Evolutionary conservation across 2,888 invertebrate genomes (phyloP).

Genomic region (Mermis nigrescens): DNA sequence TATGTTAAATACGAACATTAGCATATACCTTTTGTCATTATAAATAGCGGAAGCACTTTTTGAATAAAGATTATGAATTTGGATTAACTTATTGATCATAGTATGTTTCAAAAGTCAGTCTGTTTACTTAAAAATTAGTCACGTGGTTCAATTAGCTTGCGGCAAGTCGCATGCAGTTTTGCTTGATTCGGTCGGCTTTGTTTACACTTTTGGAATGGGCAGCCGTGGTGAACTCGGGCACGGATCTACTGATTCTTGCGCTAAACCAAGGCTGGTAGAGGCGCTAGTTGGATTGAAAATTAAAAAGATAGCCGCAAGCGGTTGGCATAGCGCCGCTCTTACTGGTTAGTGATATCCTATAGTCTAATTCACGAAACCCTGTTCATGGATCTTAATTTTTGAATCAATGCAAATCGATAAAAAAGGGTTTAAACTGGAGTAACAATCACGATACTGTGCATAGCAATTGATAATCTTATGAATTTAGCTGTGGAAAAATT

Average conservation of each 20-base stretch:
- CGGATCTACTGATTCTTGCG: background rate
- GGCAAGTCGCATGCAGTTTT: background rate
- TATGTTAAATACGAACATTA: too few relatives aligned
- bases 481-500: too few relatives aligned
- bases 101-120: too few relatives aligned
- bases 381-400: background rate
- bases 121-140: background rate
- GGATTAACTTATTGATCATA: too few relatives aligned
- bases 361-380: background rate
- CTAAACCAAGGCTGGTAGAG: background rate
- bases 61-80: too few relatives aligned
- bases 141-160: background rate
- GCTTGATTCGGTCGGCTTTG: background rate
- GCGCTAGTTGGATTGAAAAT: background rate
- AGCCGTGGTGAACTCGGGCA: background rate
- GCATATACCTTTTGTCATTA: too few relatives aligned
- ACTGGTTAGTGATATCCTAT: background rate
- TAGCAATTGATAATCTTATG: too few relatives aligned
- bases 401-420: too few relatives aligned
- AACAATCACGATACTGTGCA: too few relatives aligned
- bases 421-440: too few relatives aligned
- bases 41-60: too few relatives aligned
- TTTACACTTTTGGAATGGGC: background rate
- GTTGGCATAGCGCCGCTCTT: background rate
- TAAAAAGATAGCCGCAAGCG: background rate